These are phyloP conservation scores for Molanna angustata DNA, from an alignment of 2,888 invertebrate species.

Conservation along the genomic window DNA sequence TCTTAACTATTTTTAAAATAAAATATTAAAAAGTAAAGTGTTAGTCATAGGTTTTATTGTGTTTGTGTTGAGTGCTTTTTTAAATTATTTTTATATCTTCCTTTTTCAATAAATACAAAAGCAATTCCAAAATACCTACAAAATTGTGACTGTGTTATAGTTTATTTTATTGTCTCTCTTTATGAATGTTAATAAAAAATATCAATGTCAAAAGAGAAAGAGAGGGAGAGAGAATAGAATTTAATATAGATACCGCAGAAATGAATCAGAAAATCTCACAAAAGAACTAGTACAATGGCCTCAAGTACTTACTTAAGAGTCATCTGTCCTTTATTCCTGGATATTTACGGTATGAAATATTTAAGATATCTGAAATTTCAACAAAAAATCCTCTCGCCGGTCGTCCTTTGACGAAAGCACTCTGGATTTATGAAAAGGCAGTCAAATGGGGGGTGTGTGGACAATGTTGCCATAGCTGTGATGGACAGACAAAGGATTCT, in stretches of 20 bases:
- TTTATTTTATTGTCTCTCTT: too few species aligned
- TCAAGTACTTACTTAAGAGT: background rate
- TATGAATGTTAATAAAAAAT: background rate
- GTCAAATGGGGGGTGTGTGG: background rate
- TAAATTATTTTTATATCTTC: too few species aligned
- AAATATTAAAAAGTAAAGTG: too few species aligned
- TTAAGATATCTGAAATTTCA: background rate
- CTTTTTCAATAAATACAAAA: too few species aligned
- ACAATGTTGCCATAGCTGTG: background rate
- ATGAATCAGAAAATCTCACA: background rate
- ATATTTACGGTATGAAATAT: constrained; percentile 1
- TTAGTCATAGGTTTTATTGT: too few species aligned
- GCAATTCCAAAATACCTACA: too few species aligned
- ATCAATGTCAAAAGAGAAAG: background rate
- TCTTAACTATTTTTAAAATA: too few species aligned
- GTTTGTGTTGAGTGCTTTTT: too few species aligned
- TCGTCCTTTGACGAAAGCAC: constrained; percentile 1
- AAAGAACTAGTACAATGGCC: background rate
- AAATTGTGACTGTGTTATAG: too few species aligned
- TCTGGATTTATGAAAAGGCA: background rate
- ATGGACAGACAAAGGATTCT: background rate
- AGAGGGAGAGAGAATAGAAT: background rate
- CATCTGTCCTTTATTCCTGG: constrained; percentile 3
- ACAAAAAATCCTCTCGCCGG: background rate
- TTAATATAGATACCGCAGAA: background rate